phyloP scores from a whole-genome alignment of 2,888 invertebrate species.

The Embidobia sp. region DNA sequence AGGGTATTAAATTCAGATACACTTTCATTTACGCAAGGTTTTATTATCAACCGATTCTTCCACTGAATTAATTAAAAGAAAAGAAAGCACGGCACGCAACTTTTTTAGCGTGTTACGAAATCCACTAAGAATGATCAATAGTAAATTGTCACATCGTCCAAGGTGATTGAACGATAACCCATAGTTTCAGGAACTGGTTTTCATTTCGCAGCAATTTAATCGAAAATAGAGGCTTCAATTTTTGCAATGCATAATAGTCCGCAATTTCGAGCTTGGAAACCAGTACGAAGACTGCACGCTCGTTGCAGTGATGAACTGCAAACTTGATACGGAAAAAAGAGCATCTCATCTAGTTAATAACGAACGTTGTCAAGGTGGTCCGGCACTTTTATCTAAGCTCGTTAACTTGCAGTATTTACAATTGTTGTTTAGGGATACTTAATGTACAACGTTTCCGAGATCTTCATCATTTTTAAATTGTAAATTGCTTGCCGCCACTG shows the following conservation, averaged over 20 bases:
- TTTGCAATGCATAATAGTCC: slow-evolving; percentile 43
- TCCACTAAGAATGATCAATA: neutral
- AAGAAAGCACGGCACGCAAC: too few relatives aligned
- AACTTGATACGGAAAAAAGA: slow-evolving; percentile 20
- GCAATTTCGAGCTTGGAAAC: slow-evolving; percentile 57
- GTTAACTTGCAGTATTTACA: slow-evolving; percentile 61
- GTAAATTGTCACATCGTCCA: slow-evolving; percentile 5
- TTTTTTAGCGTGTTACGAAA: neutral
- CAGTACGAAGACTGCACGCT: neutral
- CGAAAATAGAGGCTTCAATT: slow-evolving; percentile 44
- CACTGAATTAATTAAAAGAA: too few relatives aligned
- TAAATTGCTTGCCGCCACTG: too few relatives aligned
- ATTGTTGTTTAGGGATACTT: slow-evolving; percentile 47
- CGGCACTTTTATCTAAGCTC: slow-evolving; percentile 21
- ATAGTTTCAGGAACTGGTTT: slow-evolving; percentile 22
- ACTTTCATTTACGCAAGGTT: too few relatives aligned
- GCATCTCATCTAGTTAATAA: slow-evolving; percentile 39
- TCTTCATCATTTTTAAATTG: too few relatives aligned
- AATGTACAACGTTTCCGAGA: too few relatives aligned
- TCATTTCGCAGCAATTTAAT: slow-evolving; percentile 46
- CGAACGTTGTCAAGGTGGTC: slow-evolving; percentile 52
- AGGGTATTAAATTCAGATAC: too few relatives aligned
- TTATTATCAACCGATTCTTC: too few relatives aligned
- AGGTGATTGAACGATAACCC: slow-evolving; percentile 6
- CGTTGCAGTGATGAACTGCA: slow-evolving; percentile 32